Base-by-base conservation (phyloP, 2,888 invertebrate genomes). In the Tryphoninae sp. region DNA sequence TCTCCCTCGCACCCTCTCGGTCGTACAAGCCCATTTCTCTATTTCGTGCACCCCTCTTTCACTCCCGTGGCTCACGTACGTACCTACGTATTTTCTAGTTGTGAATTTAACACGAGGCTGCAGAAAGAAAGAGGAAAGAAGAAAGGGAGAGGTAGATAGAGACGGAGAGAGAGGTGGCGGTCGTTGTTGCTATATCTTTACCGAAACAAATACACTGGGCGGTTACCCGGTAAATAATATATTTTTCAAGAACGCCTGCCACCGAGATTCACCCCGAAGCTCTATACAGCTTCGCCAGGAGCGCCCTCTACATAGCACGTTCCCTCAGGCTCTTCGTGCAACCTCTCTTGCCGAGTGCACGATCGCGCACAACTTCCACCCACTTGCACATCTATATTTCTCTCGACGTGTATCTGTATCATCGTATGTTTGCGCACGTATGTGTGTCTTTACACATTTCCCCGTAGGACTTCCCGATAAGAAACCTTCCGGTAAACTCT, bases 151-250 rank as follows among this genome's bases (percentile, higher is more conserved):
- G 40, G 7, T 23, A 6, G 6, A 8, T 55, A 23, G 59, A 33
- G 58, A n/a, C 33, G 3, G 1, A 11, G 67, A 45, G 79, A 22
- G 53, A 76, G 76, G 69, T 55, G 58, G 40, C 16, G 26, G n/a
- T 58, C 53, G 58, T 65, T 62, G 61, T 16, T 51, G 73, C 64
- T 65, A 80, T 80, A 82, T 80, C 76, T 80, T 72, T 22, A n/a
- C 68, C 72, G 71, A 64, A 76, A 79, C 82, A 82, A 82, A 82
- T 82, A 80, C 72, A 80, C 72, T 79, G 81, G 81, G 81, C 81
- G 81, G 61, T 74, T 79, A 45, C 55, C 74, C 79, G 79, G 68
- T 79, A 80, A 80, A 80, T 80, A 80, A 80, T 76, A 80, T 80
- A 80, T 80, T 80, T 80, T 74, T 75, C 64, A 59, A 69, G 58